Evolutionary conservation across 2,797 vertebrate species (phyloP), one percentile per base, ranked within the genome.

Genomic region (Triplophysa bombifrons): DNA sequence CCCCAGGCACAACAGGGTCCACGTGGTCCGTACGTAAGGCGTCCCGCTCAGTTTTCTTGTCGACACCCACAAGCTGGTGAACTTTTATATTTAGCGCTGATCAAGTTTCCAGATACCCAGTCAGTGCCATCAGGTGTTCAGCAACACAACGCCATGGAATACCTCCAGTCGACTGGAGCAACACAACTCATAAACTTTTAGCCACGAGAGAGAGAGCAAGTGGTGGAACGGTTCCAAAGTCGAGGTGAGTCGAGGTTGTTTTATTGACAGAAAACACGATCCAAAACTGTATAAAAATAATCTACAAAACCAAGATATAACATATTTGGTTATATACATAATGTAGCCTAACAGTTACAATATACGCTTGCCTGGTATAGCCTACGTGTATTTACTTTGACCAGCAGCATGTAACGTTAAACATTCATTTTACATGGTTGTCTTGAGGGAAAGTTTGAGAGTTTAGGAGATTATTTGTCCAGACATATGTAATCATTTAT

Each of bases 21-120:
- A 22, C 13, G 58, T 17, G 41, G 1, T 27, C 27, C 13, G 1
- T 27, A 56, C 19, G 2, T 25, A 51, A 58, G 67, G 53, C 53
- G 25, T 69, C 53, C 22, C 48, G 11, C 61, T 60, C 73, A 63
- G 78, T 87, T 81, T 48, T 73, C 63, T 55, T 60, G 61, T 7
- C 44, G 66, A 81, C 81, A 64, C 84, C 70, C 80, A 78, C 81
- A 81, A 85, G 88, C 87, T 86, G 85, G 67, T 83, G 85, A 56
- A 67, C 61, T 48, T 88, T 91, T 93, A 93, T 94, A 93, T 93
- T 93, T 93, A 94, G 92, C 85, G 50, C 86, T 44, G 88, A 90
- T 93, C 89, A 63, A 86, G 90, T 92, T 92, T 90, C 90, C 89
- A 90, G 85, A 85, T 81, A 66, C 48, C 60, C 86, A 83, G 80